phyloP scores from a whole-genome alignment of 2,797 vertebrate species.

The Nothura maculosa region DNA sequence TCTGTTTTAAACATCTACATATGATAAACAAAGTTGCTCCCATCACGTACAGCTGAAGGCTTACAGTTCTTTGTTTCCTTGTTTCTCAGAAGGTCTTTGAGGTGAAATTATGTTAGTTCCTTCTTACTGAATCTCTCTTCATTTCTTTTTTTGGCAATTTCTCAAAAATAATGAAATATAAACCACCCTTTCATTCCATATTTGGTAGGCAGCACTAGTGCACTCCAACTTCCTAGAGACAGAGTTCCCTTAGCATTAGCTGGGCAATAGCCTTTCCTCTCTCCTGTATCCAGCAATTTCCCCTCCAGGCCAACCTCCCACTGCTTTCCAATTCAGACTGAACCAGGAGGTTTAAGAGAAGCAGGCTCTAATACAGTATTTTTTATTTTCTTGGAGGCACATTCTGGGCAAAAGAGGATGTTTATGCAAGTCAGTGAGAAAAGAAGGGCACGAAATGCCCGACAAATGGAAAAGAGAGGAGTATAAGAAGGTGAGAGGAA shows the following conservation, averaged over 20 bases:
- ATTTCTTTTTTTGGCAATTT: rapidly evolving
- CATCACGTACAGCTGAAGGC: background rate
- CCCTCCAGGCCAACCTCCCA: rapidly evolving
- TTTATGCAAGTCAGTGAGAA: background rate
- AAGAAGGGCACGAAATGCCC: background rate
- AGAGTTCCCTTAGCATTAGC: background rate
- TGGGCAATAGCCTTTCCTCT: background rate
- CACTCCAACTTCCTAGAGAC: background rate
- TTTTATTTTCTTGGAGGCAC: background rate
- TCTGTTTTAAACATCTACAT: background rate
- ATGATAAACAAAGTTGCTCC: background rate
- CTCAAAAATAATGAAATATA: background rate
- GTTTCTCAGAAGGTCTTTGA: background rate
- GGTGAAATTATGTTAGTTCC: background rate
- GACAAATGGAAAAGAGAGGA: background rate
- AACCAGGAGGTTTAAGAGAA: background rate
- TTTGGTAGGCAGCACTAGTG: background rate
- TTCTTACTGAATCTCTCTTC: background rate
- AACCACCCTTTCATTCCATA: background rate
- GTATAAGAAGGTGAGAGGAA: background rate
- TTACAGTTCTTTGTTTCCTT: background rate
- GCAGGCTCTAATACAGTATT: background rate
- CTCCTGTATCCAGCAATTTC: background rate
- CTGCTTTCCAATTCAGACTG: background rate
- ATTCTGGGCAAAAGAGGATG: background rate